Conservation (phyloP, 2,888 invertebrate genomes). For the Macaria notata region DNA sequence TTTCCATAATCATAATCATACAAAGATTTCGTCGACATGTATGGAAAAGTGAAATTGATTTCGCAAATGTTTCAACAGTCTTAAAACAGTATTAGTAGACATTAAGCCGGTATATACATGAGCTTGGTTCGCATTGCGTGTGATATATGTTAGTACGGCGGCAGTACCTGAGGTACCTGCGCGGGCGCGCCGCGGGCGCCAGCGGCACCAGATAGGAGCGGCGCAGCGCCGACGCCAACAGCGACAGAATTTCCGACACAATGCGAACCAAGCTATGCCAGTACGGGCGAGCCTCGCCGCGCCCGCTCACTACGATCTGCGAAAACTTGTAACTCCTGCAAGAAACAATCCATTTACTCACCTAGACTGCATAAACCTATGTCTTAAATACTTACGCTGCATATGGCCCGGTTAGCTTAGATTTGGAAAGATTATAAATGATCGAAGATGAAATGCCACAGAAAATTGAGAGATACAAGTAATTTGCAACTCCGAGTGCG, state of each 20-base stretch:
- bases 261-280: constrained; percentile 69
- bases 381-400: too few species aligned
- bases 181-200: constrained; percentile 42
- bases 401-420: too few species aligned
- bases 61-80: too few species aligned
- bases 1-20: too few species aligned
- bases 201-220: constrained; percentile 44
- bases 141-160: constrained; percentile 21
- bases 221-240: constrained; percentile 49
- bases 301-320: constrained; percentile 59
- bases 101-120: too few species aligned
- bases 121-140: constrained; percentile 62
- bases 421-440: too few species aligned
- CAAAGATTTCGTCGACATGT: too few species aligned
- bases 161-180: constrained; percentile 56
- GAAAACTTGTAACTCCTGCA: constrained; percentile 70
- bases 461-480: too few species aligned
- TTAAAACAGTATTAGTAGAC: too few species aligned
- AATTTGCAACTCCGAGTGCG: too few species aligned
- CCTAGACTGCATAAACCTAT: constrained; percentile 2
- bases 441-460: too few species aligned
- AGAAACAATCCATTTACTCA: constrained; percentile 33
- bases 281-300: constrained; percentile 41
- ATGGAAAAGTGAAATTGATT: too few species aligned
- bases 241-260: constrained; percentile 54